A percentile compares a stretch with the other conserved stretches of the same genome.
phyloP scores from a whole-genome alignment of 2,113 vertebrate species.

The Pungitius pungitius region DNA sequence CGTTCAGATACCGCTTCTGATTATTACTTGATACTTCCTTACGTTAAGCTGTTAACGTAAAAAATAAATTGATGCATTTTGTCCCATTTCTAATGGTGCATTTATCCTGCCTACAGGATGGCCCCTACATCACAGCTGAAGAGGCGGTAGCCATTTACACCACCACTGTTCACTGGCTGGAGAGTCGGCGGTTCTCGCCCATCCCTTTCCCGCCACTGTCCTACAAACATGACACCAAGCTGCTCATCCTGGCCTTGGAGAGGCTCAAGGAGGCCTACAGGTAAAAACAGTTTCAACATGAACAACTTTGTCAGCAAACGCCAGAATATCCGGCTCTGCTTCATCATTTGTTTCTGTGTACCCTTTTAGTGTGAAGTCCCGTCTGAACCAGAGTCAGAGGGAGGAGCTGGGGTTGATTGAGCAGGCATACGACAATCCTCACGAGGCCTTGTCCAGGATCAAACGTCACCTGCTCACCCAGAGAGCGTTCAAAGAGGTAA shows the following conservation, averaged over 20 bases:
- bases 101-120: constrained; percentile 84
- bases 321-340: background rate
- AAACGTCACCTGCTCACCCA: constrained; percentile 98
- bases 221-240: constrained; percentile 98
- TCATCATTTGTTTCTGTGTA: constrained; percentile 4
- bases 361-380: constrained; percentile 91
- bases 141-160: constrained; percentile 99
- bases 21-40: too few species aligned
- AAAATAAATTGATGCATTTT: background rate
- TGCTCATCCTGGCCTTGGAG: constrained; percentile 96
- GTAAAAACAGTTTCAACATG: constrained; percentile 68
- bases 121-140: constrained; percentile 98
- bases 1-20: constrained; percentile 41
- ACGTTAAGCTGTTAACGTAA: background rate
- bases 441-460: constrained; percentile 97
- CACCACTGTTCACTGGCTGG: constrained; percentile 99
- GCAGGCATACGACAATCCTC: constrained; percentile 98
- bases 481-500: constrained; percentile 98
- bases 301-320: background rate
- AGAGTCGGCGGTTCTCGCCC: constrained; percentile 97
- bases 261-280: constrained; percentile 99
- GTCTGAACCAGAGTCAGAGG: constrained; percentile 97
- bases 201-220: constrained; percentile 97
- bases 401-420: constrained; percentile 97
- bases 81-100: background rate